Conservation (phyloP, 2,888 invertebrate genomes). For the Pseudolycoriella hygida region DNA sequence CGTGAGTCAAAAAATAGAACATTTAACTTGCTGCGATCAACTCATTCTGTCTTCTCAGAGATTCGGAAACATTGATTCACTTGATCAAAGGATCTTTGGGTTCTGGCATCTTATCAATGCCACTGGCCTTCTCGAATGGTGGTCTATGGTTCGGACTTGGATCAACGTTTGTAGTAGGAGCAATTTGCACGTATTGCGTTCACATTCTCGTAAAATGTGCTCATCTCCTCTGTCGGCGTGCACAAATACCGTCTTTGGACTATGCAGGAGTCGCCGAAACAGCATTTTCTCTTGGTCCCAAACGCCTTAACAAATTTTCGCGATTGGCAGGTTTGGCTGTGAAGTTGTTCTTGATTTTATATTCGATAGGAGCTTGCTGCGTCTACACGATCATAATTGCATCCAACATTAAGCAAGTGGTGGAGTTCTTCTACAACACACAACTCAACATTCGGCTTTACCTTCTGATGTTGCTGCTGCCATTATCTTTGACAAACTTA, state of each 20-base stretch:
- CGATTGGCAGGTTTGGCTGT: conserved; percentile 48
- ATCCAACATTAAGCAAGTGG: conserved; percentile 64
- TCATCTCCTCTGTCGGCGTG: conserved; percentile 57
- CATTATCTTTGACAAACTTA: conserved; percentile 55
- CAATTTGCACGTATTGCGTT: conserved; percentile 89
- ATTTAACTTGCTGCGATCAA: no score
- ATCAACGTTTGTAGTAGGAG: conserved; percentile 70
- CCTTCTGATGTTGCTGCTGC: conserved; percentile 39
- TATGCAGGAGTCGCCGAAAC: conserved; percentile 85
- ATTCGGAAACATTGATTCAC: conserved; percentile 78
- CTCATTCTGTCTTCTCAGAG: conserved; percentile 36
- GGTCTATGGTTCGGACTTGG: conserved; percentile 78
- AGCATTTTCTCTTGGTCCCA: conserved; percentile 68
- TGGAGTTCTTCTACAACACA: conserved; percentile 33
- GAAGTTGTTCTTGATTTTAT: conserved; percentile 69
- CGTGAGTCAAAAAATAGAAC: conserved; percentile 35
- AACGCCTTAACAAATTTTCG: conserved; percentile 51
- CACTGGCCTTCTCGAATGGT: conserved; percentile 66
- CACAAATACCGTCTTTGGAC: conserved; percentile 63
- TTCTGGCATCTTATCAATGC: conserved; percentile 95
- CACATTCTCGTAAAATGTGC: conserved; percentile 80
- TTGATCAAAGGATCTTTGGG: conserved; percentile 91
- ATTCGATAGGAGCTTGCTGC: conserved; percentile 94
- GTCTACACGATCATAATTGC: conserved; percentile 92
- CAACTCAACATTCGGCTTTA: conserved; percentile 28